Base-by-base conservation (phyloP, 2,888 invertebrate genomes). In the Therioaphis trifolii region DNA sequence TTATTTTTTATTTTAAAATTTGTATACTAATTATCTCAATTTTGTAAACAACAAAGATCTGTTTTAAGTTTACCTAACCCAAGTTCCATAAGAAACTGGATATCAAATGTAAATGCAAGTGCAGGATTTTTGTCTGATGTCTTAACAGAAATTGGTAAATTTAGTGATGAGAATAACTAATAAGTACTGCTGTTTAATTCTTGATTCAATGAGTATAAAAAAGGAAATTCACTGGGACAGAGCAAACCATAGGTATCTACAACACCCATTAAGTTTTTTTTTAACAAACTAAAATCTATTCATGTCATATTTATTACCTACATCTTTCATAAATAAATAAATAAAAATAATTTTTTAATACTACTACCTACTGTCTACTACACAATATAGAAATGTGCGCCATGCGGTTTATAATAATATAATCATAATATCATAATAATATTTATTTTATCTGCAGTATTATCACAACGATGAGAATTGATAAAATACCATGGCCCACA, bases 121-220 rank as follows among this genome's bases (percentile, higher is more conserved):
- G 29, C 72, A 43, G 29, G 52, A n/a, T 72, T 72, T 52, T 72
- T 72, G 43, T 18, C 14, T 5, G 15, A 72, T 72, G 52, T 72
- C 4, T 72, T 72, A 52, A 52, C 29, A 1, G 49, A 29, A 52
- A 72, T 29, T 9, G 21, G 29, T 72, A 52, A 52, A 72, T 72
- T 72, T 72, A 3, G 18, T 9, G 29, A 72, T 52, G n/a, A 21
- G 43, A 29, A 72, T 52, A 72, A 52, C n/a, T n/a, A n/a, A n/a
- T n/a, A n/a, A n/a, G 21, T 52, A 29, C 3, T 72, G 72, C 21
- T 72, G 35, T 15, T 52, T 52, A 4, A 52, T 52, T 5, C n/a
- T 72, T 18, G 52, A 40, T 15, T 72, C 52, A 21, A 72, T 72
- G 69, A 69, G 21, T 11, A 71, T 71, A 15, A 71, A 71, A 18